phyloP scores from a whole-genome alignment of 2,888 invertebrate species.

The Drosophila neonasuta region DNA sequence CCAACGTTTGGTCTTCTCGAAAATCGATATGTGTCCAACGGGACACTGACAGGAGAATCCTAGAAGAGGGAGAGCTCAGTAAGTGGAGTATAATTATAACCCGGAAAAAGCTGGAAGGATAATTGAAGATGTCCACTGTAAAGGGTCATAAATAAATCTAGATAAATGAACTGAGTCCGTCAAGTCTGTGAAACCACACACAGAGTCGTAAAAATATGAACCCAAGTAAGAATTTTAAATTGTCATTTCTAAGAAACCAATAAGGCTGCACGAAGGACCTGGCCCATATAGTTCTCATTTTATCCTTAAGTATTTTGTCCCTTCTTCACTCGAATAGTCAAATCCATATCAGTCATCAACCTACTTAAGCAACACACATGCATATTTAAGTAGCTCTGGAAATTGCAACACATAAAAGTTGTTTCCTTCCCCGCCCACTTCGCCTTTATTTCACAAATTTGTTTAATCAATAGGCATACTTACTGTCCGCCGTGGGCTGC shows the following conservation, averaged over 20 bases:
- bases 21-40: constrained; percentile 55
- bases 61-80: constrained; percentile 51
- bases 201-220: no score
- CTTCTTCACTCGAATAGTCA: not conserved
- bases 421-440: not conserved
- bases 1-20: constrained; percentile 70
- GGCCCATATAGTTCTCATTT: no score
- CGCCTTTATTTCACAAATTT: constrained; percentile 26
- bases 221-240: no score
- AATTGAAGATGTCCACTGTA: no score
- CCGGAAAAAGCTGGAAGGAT: no score
- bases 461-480: constrained; percentile 74
- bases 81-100: no score
- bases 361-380: not conserved
- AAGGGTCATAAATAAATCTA: no score
- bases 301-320: no score
- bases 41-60: constrained; percentile 83
- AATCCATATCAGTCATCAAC: not conserved
- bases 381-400: not conserved
- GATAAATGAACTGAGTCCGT: no score
- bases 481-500: constrained; percentile 69
- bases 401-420: constrained; percentile 21
- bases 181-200: no score
- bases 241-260: no score
- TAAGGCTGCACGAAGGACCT: no score